Base-by-base conservation (phyloP, 2,797 vertebrate species). In the Phalloptychus januarius region DNA sequence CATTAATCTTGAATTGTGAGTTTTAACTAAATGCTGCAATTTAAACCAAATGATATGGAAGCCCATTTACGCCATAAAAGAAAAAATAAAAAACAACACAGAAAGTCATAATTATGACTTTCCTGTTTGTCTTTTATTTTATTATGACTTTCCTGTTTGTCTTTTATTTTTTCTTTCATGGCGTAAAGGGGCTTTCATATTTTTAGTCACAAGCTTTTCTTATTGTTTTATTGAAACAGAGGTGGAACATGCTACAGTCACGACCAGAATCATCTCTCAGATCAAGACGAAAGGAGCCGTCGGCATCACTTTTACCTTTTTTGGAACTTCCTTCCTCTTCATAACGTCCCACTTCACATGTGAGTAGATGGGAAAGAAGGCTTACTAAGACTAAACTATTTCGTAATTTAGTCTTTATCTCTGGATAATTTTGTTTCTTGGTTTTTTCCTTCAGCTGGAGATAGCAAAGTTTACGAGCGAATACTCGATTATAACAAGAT, bases 331-430 rank as follows among this genome's bases (percentile, higher is more conserved):
- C 36, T 97, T 99, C 92, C 97, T 99, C 72, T 99, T 99, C 91
- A 97, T 99, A 91, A 99, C 98, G 0, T 99, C 98, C 12, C 98
- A 99, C 91, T 99, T 99, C 87, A 99, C 98, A 75, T 99, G 98
- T 99, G 88, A 97, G 98, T 95, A 58, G 13, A 33, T 23, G n/a
- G 42, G 18, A 8, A 45, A 28, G 40, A 31, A 44, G n/a, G 13
- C 15, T 0, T 45, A 16, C 6, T 61, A n/a, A 56, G 25, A 58
- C 61, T 23, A 20, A 36, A 10, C 61, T 36, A 11, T 63, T 36
- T 38, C 2, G 61, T 63, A 13, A 18, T 7, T 65, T 70, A 12
- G 13, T 70, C 42, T 69, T 28, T 44, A 11, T 8, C 0, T 0
- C 1, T 42, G 54, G 72, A 77, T 15, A 48, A 5, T 80, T 50